Base-by-base conservation (phyloP, 37 sponge, comb jelly and placozoan genomes). In the Haliclona indistincta region DNA sequence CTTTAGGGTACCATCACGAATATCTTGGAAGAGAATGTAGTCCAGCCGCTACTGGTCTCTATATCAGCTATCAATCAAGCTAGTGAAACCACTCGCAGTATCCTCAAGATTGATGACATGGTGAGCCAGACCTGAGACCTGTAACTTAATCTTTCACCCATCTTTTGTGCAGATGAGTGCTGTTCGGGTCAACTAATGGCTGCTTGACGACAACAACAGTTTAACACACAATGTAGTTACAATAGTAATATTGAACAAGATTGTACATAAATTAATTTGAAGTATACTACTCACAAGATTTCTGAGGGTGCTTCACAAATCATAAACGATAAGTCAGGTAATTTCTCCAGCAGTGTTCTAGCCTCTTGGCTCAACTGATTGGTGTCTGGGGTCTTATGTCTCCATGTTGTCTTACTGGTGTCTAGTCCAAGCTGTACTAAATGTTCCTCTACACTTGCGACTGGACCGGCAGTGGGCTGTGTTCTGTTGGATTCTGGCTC, bases 81-180 rank as follows among this genome's bases (percentile, higher is more conserved):
- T 25, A 63, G 94, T 47, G 99, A 98, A 71, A 93, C 96, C 64
- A 96, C 95, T 15, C 56, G 99, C 69, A 90, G 96, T 68, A 95
- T 98, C 61, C 69, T 98, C 43, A 98, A 98, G 78, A 95, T 98
- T 62, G 99, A 98, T 68, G 99, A 98, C 63, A 88, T 98, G 26
- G 94, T 98, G 62, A 87, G 91, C 39, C 6, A 5, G 2, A 56
- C n/a, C n/a, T n/a, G n/a, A n/a, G n/a, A n/a, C n/a, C n/a, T n/a
- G n/a, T n/a, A n/a, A n/a, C 3, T 5, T 56, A 5, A 56, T 56
- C 56, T 5, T 5, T 56, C 2, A 7, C 23, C 7, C 56, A 29
- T 25, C 56, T 56, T 2, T 56, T 5, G 6, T 56, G 8, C 62
- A 60, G 62, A 60, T 60, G 0, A 60, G 33, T 32, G 62, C 62